A percentile compares a stretch with the other conserved stretches of the same genome.
These are phyloP conservation scores for Anabacerthia variegaticeps DNA, from an alignment of 2,797 vertebrate genomes.

Conservation along the genomic window DNA sequence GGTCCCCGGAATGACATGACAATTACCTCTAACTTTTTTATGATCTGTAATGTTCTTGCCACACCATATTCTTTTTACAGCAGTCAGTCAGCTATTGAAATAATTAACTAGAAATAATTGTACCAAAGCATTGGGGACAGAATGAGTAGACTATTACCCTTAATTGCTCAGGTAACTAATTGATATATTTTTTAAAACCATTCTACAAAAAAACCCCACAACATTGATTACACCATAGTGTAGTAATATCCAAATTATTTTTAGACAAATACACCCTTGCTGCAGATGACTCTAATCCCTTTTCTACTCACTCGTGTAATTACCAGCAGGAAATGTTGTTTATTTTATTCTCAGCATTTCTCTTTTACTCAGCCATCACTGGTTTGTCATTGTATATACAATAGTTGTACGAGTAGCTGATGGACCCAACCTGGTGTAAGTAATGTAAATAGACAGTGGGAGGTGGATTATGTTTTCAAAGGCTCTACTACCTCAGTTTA, in stretches of 20 bases:
- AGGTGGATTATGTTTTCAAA: conserved; percentile 68
- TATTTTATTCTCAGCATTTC: conserved; percentile 49
- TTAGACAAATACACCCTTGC: conserved; percentile 9
- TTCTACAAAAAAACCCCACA: not conserved
- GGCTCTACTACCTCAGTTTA: conserved; percentile 81
- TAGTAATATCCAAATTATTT: conserved; percentile 41
- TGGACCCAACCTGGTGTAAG: conserved; percentile 70
- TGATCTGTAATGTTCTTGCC: conserved; percentile 48
- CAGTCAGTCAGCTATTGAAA: conserved; percentile 57
- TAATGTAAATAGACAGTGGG: conserved; percentile 69
- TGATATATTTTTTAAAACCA: conserved; percentile 52
- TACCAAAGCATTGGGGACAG: conserved; percentile 67
- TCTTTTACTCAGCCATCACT: conserved; percentile 6
- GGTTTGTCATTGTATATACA: conserved; percentile 54
- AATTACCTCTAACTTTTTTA: conserved; percentile 67
- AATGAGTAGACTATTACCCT: conserved; percentile 34
- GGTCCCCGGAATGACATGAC: not conserved
- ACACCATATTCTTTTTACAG: conserved; percentile 55
- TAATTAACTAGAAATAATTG: conserved; percentile 46
- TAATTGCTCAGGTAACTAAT: conserved; percentile 72
- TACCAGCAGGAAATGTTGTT: conserved; percentile 41
- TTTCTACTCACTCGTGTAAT: conserved; percentile 56
- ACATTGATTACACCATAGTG: not conserved
- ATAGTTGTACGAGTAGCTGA: conserved; percentile 46
- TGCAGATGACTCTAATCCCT: conserved; percentile 42